These are phyloP conservation scores for Hoplostethus atlanticus DNA, from an alignment of 2,797 vertebrate species.

Conservation along the genomic window DNA sequence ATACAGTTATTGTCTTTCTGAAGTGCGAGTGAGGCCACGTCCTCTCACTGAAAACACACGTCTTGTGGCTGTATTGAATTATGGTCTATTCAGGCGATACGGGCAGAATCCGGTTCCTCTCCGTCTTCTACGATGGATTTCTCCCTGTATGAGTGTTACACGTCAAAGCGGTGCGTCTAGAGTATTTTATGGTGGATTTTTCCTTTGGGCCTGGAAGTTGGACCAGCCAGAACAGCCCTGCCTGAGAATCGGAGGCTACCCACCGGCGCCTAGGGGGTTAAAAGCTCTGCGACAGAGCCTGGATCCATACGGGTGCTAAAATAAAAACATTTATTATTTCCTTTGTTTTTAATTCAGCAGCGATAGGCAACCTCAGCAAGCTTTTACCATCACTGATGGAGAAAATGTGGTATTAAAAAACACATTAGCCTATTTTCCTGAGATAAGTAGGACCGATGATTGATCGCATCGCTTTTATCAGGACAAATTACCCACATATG, in stretches of 20 bases:
- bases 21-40: too few relatives aligned
- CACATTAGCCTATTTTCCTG: neutral
- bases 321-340: conserved; percentile 28
- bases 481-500: conserved; percentile 26
- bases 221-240: too few relatives aligned
- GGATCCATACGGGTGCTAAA: conserved; percentile 21
- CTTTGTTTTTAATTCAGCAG: conserved; percentile 39
- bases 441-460: neutral
- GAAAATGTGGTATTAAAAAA: conserved; percentile 25
- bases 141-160: too few relatives aligned
- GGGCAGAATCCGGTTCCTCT: too few relatives aligned
- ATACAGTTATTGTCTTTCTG: too few relatives aligned
- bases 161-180: too few relatives aligned
- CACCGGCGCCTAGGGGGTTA: neutral
- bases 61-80: too few relatives aligned
- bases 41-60: too few relatives aligned
- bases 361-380: conserved; percentile 23
- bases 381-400: conserved; percentile 8
- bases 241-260: too few relatives aligned
- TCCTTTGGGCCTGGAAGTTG: neutral
- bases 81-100: too few relatives aligned
- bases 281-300: conserved; percentile 13
- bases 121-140: too few relatives aligned
- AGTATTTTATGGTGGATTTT: neutral
- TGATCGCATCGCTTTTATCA: neutral